These are phyloP conservation scores for Thalassophryne amazonica DNA, from an alignment of 2,797 vertebrate species.

Conservation along the genomic window DNA sequence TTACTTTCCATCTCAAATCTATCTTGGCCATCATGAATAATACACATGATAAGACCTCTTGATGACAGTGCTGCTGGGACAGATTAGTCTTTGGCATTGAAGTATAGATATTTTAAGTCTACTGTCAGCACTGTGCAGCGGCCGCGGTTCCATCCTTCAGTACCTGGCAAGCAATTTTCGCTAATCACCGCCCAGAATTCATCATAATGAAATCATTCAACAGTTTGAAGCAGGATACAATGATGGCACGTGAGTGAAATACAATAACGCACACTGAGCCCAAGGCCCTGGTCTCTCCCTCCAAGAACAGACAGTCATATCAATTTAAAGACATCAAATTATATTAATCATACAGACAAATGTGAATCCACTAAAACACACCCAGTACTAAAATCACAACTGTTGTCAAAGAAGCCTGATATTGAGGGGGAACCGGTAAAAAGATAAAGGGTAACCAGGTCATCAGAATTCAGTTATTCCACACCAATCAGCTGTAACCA, in stretches of 20 bases:
- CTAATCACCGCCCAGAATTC: neutral
- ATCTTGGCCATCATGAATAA: too few relatives aligned
- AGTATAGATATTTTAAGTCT: neutral
- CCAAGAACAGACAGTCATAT: constrained; percentile 64
- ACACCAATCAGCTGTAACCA: too few relatives aligned
- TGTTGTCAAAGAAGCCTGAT: too few relatives aligned
- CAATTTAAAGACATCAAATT: constrained; percentile 55
- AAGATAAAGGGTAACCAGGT: too few relatives aligned
- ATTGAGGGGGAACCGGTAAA: too few relatives aligned
- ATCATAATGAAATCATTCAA: neutral
- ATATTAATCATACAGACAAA: constrained; percentile 49
- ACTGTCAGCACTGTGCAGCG: neutral
- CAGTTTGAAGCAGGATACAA: neutral
- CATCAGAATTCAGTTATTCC: too few relatives aligned
- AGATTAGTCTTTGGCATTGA: constrained; percentile 32
- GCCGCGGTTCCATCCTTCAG: constrained; percentile 5
- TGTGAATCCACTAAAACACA: constrained; percentile 46
- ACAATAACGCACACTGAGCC: constrained; percentile 13
- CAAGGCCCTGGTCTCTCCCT: constrained; percentile 56
- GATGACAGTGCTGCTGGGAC: neutral
- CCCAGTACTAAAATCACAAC: constrained; percentile 46
- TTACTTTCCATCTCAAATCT: too few relatives aligned
- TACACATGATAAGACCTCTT: neutral
- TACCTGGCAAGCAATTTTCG: neutral
- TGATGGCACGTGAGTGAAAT: neutral